Conservation (phyloP, 2,797 vertebrate genomes). For the Rhinophrynus dorsalis region DNA sequence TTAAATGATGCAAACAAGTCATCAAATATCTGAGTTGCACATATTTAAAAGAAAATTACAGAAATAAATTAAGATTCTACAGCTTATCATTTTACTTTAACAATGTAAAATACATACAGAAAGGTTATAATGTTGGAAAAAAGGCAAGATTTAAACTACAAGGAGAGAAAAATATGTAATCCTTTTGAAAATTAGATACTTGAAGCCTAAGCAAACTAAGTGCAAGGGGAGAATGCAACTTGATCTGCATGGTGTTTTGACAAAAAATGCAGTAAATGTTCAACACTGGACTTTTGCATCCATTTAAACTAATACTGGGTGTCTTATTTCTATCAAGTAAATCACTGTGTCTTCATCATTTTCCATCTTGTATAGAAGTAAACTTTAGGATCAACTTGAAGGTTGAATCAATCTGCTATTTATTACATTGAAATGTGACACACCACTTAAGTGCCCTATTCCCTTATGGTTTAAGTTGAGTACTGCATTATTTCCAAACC, state of each 20-base stretch:
- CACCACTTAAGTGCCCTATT: slow-evolving; percentile 88
- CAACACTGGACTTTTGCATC: slow-evolving; percentile 69
- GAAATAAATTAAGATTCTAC: too few species aligned
- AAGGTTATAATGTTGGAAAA: slow-evolving; percentile 42
- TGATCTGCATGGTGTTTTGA: slow-evolving; percentile 60
- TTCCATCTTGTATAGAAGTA: slow-evolving; percentile 86
- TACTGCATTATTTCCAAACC: slow-evolving; percentile 76
- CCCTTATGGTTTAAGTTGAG: slow-evolving; percentile 84
- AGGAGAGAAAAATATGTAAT: background rate
- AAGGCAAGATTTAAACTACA: background rate
- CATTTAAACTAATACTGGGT: slow-evolving; percentile 81
- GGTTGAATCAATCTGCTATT: slow-evolving; percentile 98
- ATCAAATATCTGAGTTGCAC: too few species aligned
- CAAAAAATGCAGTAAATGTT: slow-evolving; percentile 78
- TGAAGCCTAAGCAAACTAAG: slow-evolving; percentile 40
- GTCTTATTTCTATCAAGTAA: slow-evolving; percentile 86
- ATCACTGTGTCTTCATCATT: slow-evolving; percentile 83
- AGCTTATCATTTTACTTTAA: too few species aligned
- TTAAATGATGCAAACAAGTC: too few species aligned
- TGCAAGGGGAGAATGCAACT: slow-evolving; percentile 55
- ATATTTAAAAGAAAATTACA: too few species aligned
- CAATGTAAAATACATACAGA: too few species aligned
- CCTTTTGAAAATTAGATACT: slow-evolving; percentile 39
- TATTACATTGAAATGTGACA: slow-evolving; percentile 98
- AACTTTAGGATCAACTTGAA: slow-evolving; percentile 86